Percentiles rank a stretch among this genome's conserved stretches.
These are phyloP conservation scores for Cnemophilus loriae DNA, from an alignment of 2,113 vertebrate genomes.

Conservation along the genomic window DNA sequence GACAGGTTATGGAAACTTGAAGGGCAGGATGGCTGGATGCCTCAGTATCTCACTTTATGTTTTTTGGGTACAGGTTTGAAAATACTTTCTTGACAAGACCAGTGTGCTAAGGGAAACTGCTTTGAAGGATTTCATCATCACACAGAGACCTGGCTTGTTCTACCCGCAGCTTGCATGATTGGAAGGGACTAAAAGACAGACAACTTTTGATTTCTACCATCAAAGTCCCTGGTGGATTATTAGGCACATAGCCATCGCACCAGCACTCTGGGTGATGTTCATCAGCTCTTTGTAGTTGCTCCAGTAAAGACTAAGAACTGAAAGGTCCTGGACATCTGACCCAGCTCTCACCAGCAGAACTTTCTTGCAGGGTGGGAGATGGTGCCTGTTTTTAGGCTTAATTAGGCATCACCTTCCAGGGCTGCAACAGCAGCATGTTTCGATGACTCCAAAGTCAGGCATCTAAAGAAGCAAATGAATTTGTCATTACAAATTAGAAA, in stretches of 20 bases:
- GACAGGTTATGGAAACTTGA: neutral
- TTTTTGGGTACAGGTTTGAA: neutral
- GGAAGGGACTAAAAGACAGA: neutral
- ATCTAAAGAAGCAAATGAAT: neutral
- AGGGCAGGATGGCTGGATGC: neutral
- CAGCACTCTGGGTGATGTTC: neutral
- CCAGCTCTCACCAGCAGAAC: neutral
- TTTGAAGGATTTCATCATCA: neutral
- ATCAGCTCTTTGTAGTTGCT: neutral
- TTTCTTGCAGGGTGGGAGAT: neutral
- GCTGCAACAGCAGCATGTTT: neutral
- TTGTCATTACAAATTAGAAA: neutral
- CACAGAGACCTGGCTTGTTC: neutral
- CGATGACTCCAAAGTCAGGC: neutral
- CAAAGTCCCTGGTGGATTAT: neutral
- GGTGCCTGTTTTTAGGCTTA: neutral
- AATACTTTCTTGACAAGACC: neutral
- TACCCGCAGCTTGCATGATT: neutral
- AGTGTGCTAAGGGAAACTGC: neutral
- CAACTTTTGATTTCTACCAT: neutral
- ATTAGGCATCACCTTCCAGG: neutral
- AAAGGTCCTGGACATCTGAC: neutral
- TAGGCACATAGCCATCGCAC: fast-evolving
- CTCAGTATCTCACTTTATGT: neutral
- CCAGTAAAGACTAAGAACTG: neutral